A percentile compares a stretch with the other conserved stretches of the same genome.
Conservation (phyloP, 2,888 invertebrate species). For the Erynnis tages region DNA sequence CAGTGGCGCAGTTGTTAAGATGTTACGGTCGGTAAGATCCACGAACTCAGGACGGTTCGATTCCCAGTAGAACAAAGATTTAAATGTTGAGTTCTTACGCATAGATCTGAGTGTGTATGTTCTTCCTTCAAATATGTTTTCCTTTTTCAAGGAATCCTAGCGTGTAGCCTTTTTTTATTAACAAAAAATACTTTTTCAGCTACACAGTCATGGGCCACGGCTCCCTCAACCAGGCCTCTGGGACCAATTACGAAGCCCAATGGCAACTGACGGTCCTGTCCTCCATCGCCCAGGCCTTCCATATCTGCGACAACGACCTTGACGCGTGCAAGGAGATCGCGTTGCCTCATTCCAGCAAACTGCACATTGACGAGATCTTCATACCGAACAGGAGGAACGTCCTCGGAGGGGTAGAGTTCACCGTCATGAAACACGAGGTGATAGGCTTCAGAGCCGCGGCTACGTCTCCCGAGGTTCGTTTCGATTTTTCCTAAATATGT, state of each 20-base stretch:
- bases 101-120: too few relatives aligned
- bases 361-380: conserved; percentile 64
- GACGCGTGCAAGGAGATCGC: conserved; percentile 46
- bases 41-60: too few relatives aligned
- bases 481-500: background rate
- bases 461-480: conserved; percentile 52
- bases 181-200: conserved; percentile 38
- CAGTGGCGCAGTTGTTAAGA: too few relatives aligned
- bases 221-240: conserved; percentile 40
- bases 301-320: conserved; percentile 58
- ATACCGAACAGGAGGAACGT: conserved; percentile 67
- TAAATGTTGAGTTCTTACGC: too few relatives aligned
- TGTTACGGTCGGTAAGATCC: too few relatives aligned
- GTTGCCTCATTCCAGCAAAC: conserved; percentile 47
- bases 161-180: background rate
- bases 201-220: conserved; percentile 67
- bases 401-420: conserved; percentile 60
- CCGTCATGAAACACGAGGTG: conserved; percentile 53
- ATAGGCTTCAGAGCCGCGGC: conserved; percentile 60
- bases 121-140: too few relatives aligned
- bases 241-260: conserved; percentile 44
- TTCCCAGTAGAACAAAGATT: too few relatives aligned
- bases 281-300: conserved; percentile 51
- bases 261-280: conserved; percentile 66
- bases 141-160: too few relatives aligned